Base-by-base conservation (phyloP, 2,888 invertebrate species). In the Drosophila ezoana region DNA sequence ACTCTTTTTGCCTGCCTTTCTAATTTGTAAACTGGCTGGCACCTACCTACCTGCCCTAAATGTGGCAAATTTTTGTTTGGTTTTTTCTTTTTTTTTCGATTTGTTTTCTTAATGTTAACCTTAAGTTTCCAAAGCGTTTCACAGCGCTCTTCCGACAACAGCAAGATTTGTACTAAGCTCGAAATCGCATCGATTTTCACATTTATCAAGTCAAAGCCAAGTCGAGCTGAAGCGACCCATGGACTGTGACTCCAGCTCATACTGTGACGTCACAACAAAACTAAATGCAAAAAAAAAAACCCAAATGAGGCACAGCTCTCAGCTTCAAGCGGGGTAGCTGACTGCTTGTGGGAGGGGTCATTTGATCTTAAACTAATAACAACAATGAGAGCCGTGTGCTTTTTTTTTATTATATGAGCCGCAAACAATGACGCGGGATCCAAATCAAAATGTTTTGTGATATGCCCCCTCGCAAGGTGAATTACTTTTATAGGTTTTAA, bases 381-480 rank as follows among this genome's bases (percentile, higher is more conserved):
- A 65, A 65, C 61, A 44, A 53, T 41, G 40, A 35, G 43, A 38
- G 57, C 43, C 56, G 62, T 79, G 79, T 81, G 61, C 61, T 74
- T 71, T 80, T 79, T 79, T 44, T 38, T 48, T 62, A 41, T 35
- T 48, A 28, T 49, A 62, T 23, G 68, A 69, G 57, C 54, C 33
- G 41, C 72, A 79, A 85, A 88, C 83, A 84, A 84, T 88, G 89
- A 82, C 70, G 70, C 61, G 68, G 71, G 88, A 83, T 84, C 66
- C 16, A 75, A 83, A 88, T 86, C 86, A 66, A 79, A 28, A 62
- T 58, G 40, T 80, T 76, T 76, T 79, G 58, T 56, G 14, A 3
- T 20, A 11, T 45, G 43, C 63, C 47, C 43, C 49, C 43, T 14
- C 20, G 9, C 60, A 59, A 33, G 35, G 65, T 33, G 43, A 63